Evolutionary conservation across 2,797 vertebrate genomes (phyloP), one percentile per base, ranked within the genome.

Genomic region (Cossypha dichroa): DNA sequence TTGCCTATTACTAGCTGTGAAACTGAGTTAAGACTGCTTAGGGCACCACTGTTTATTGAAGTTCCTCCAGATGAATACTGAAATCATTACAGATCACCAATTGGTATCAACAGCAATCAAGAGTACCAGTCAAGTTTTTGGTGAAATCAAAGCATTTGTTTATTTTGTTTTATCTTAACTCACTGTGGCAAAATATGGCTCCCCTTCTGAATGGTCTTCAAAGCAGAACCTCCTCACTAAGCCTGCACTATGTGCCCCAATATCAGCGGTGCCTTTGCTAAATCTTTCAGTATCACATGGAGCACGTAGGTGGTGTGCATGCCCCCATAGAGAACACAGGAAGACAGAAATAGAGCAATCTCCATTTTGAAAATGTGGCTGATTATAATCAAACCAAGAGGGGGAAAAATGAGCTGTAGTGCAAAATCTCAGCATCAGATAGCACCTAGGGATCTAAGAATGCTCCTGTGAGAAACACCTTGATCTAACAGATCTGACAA

Each of bases 361-460:
- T 64, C 29, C 14, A 10, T 73, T 33, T 49, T 20, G 66, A 81
- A 85, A 92, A 46, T 17, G 7, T 21, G 46, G 21, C 40, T 63
- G 11, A 9, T 74, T 68, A 28, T 28, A 72, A 82, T n/a, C 20
- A 93, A 63, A 10, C 4, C 6, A 36, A 6, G 12, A 4, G 4
- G 3, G 2, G 6, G 6, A 6, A 18, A 5, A 16, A 17, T 5
- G 5, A 78, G 23, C 8, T 41, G 46, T 9, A 43, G 8, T 13
- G 10, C 25, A 78, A 75, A 63, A 22, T n/a, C 13, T 49, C 38
- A 56, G 15, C 25, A 41, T 16, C 12, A 40, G 12, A 11, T 21
- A 70, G 40, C 22, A 31, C 13, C 5, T 15, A 20, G 23, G 10
- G 14, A 69, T 22, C 9, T 8, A 22, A 10, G 13, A 14, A 67